Base-by-base conservation (phyloP, 2,888 invertebrate genomes). In the Cabera pusaria region DNA sequence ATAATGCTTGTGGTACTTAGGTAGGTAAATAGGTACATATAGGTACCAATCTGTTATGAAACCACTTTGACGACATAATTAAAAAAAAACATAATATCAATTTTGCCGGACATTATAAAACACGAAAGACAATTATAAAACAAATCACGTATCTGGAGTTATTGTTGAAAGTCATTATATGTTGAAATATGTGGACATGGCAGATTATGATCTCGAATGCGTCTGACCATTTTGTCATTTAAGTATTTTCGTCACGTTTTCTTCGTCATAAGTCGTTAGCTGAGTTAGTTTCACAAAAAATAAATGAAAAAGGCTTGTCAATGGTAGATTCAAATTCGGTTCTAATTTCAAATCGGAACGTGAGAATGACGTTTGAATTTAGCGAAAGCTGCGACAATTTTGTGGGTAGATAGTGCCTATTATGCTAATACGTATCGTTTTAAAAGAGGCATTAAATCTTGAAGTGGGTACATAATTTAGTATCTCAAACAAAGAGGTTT, bases 71-170 rank as follows among this genome's bases (percentile, higher is more conserved):
- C 12, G 24, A 7, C 12, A 12, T 8, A 23, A 21, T 6, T 5
- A 6, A 18, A 1, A 5, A 22, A 31, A 21, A 22, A 16, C n/a
- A 1, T 11, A 22, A 28, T 22, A 18, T 11, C 23, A 40, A 19
- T 18, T 48, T 28, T 20, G 25, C 8, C 9, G 31, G 6, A 8
- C 24, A 33, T 28, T 34, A 32, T 23, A 29, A 29, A 34, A 38
- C 20, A 12, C 26, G 17, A 27, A 33, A 38, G 25, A 28, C 40
- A 40, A 45, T 54, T 49, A 44, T 67, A 59, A 72, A 65, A 58
- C 72, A 58, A 71, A 79, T 72, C 87, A 87, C 86, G 86, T 83
- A 78, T 74, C 64, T 72, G 72, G 72, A 71, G 72, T 81, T 80
- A 81, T 81, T 78, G 82, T 85, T 73, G 62, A 69, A 67, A 63